Conservation (phyloP, 2,888 invertebrate species). For the Ernsta delagoae region DNA sequence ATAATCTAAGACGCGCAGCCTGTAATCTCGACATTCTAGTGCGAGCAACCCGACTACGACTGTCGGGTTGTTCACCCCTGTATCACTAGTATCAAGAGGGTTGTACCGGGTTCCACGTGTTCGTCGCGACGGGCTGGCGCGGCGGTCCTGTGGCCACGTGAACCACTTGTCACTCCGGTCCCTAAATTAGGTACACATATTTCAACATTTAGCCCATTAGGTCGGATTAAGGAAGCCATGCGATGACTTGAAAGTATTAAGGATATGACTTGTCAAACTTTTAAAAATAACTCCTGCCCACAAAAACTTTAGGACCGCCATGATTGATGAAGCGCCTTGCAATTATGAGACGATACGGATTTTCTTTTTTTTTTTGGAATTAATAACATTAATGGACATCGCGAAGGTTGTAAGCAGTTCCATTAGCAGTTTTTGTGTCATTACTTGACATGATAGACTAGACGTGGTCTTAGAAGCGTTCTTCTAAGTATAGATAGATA, state of each 20-base stretch:
- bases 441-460: conserved; percentile 32
- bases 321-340: conserved; percentile 26
- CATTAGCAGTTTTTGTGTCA: conserved; percentile 31
- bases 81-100: conserved; percentile 40
- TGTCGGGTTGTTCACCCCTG: conserved; percentile 69
- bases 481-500: background rate
- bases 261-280: conserved; percentile 64
- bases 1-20: conserved; percentile 38
- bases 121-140: conserved; percentile 39
- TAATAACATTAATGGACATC: conserved; percentile 30
- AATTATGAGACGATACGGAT: conserved; percentile 19
- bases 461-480: conserved; percentile 19
- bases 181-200: conserved; percentile 66
- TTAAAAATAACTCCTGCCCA: conserved; percentile 26
- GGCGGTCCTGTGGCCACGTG: conserved; percentile 43
- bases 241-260: conserved; percentile 66
- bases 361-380: conserved; percentile 30
- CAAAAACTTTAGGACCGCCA: conserved; percentile 33
- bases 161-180: conserved; percentile 50
- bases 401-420: conserved; percentile 16
- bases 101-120: conserved; percentile 42
- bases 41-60: conserved; percentile 2
- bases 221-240: conserved; percentile 68
- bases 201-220: conserved; percentile 73
- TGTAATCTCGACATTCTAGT: conserved; percentile 32